Evolutionary conservation across 2,888 invertebrate genomes (phyloP).

Genomic region (Rhamphomyia laevipes): DNA sequence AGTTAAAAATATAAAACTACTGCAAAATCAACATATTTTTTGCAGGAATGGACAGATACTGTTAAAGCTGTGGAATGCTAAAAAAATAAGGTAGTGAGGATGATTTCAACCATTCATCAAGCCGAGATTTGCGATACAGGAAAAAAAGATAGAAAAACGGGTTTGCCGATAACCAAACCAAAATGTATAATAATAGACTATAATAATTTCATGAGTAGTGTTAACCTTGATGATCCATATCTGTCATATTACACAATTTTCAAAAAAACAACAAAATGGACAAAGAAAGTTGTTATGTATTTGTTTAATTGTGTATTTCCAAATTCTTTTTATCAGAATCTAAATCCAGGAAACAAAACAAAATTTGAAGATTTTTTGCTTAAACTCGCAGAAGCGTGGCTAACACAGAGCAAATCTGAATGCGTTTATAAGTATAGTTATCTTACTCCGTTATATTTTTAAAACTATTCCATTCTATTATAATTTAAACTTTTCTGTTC

Average conservation of each 20-base stretch:
- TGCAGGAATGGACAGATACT: background rate
- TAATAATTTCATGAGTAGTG: background rate
- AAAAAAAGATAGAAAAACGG: background rate
- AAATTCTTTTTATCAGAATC: background rate
- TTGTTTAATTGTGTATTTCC: background rate
- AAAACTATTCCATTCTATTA: too few relatives aligned
- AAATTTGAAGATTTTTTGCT: background rate
- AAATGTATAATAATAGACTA: background rate
- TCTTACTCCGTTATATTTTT: too few relatives aligned
- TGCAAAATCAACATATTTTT: background rate
- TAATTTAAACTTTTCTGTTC: too few relatives aligned
- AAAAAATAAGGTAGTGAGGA: background rate
- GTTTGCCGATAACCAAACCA: background rate
- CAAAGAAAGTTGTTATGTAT: slow-evolving; percentile 2
- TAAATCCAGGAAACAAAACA: background rate
- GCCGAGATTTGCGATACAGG: background rate
- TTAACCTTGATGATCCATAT: background rate
- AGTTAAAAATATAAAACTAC: background rate
- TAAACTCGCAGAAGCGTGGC: background rate
- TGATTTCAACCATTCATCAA: background rate
- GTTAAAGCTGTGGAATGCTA: background rate
- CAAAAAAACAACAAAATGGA: slow-evolving; percentile 1
- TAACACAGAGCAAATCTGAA: background rate
- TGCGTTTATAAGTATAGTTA: too few relatives aligned
- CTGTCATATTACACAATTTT: background rate